These are phyloP conservation scores for Cyclophora albipunctata DNA, from an alignment of 2,888 invertebrate genomes.

Conservation along the genomic window DNA sequence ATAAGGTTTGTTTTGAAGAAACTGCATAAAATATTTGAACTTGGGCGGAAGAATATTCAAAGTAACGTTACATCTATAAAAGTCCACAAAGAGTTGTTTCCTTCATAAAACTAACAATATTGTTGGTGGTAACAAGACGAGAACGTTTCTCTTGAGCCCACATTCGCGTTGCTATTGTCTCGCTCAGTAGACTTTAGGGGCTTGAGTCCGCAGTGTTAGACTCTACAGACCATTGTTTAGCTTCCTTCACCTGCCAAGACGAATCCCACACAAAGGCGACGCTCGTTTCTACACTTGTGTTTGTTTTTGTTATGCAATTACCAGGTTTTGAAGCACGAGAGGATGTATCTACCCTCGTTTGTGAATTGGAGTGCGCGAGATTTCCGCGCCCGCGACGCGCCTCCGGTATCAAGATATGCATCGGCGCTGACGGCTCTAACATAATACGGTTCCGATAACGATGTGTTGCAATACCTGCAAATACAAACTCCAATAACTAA, in stretches of 20 bases:
- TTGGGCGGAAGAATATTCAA: too few species aligned
- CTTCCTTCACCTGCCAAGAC: conserved; percentile 69
- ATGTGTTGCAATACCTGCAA: background rate
- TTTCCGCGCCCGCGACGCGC: conserved; percentile 3
- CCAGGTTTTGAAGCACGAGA: conserved; percentile 59
- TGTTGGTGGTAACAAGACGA: conserved; percentile 68
- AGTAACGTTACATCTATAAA: conserved; percentile 26
- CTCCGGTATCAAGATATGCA: conserved; percentile 16
- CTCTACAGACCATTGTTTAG: conserved; percentile 65
- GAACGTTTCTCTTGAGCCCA: conserved; percentile 64
- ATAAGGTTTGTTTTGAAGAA: too few species aligned
- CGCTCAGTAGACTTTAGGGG: conserved; percentile 63
- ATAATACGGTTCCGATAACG: too few species aligned
- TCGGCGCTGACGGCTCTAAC: conserved; percentile 2
- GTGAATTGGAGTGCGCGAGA: conserved; percentile 45
- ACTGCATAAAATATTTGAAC: too few species aligned
- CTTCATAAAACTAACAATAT: conserved; percentile 73
- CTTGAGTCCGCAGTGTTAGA: conserved; percentile 54
- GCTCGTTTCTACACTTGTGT: conserved; percentile 63
- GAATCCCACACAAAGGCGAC: conserved; percentile 63
- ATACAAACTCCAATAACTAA: too few species aligned
- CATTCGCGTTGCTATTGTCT: conserved; percentile 66
- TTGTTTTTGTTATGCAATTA: conserved; percentile 72
- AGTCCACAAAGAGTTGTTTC: conserved; percentile 56
- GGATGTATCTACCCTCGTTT: conserved; percentile 55